Conservation (phyloP, 2,113 vertebrate species). For the Pelecanoides urinatrix region DNA sequence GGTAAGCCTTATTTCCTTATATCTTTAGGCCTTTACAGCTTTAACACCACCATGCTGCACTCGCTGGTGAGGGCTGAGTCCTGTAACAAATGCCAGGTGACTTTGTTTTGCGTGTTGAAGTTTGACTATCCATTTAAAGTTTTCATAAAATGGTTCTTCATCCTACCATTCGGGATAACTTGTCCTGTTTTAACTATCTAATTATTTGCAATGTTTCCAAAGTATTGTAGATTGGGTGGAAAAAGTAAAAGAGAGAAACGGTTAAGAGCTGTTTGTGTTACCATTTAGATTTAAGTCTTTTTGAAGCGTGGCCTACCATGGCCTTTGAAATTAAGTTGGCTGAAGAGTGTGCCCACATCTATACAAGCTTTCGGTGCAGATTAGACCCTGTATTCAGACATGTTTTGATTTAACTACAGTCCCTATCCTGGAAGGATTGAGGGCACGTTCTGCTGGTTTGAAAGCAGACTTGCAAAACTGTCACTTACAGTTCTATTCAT, state of each 20-base stretch:
- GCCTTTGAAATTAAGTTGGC: background rate
- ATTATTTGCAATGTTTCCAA: background rate
- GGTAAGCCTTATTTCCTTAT: background rate
- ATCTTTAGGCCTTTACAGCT: background rate
- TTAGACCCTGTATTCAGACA: background rate
- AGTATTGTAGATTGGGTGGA: background rate
- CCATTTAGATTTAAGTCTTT: background rate
- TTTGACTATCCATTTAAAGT: background rate
- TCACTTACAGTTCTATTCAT: constrained; percentile 52
- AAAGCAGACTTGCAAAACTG: constrained; percentile 39
- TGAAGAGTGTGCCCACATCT: background rate
- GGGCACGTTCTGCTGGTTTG: constrained; percentile 6
- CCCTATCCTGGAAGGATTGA: background rate
- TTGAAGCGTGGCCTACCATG: background rate
- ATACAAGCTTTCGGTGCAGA: background rate
- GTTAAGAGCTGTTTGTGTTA: background rate
- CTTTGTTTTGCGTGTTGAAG: background rate
- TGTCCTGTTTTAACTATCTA: background rate
- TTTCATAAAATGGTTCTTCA: background rate
- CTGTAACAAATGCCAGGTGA: background rate
- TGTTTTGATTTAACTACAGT: background rate
- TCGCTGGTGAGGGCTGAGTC: background rate
- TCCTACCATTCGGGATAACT: background rate
- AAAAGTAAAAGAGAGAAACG: background rate
- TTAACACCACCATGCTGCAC: background rate